Evolutionary conservation across 2,888 invertebrate species (phyloP), one percentile per base, ranked within the genome.

Genomic region (Rotaria socialis): DNA sequence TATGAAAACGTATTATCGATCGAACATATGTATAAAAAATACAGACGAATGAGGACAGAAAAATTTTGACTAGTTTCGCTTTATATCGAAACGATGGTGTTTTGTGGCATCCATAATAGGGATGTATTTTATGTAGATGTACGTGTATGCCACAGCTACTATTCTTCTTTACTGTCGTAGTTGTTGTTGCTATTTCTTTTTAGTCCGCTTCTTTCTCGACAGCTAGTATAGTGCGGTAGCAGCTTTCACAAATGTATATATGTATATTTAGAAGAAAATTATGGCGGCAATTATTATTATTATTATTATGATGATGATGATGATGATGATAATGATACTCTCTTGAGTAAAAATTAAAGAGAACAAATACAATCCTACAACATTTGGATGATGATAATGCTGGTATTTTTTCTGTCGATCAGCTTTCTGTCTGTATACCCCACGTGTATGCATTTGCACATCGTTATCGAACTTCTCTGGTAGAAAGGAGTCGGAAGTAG

Each of bases 311-410:
- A 67, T 67, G 35, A 35, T 35, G 58, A n/a, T 60, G 67, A 67
- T 67, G 67, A 67, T 35, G 67, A 67, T 67, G 67, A 67, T 67
- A 6, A 35, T 67, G 35, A 67, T 67, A 67, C 35, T 67, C 35
- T 67, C 67, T 35, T 67, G 67, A 27, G 67, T 35, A 67, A 27
- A 11, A 19, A 35, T 67, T 41, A 5, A 19, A 67, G 35, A 67
- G 67, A 67, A 67, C 67, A 35, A 67, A 67, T 67, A 67, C 35
- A 67, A 67, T 16, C 67, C 35, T 67, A 35, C 14, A 67, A 67
- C 27, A 19, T 67, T 11, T 19, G 35, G 67, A 67, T 67, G 67
- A 19, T 35, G 19, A 16, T 67, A 67, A 41, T 67, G 67, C 67
- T 67, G 35, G 27, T 16, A 35, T 41, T 67, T 67, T 67, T 67